phyloP scores from a whole-genome alignment of 2,888 invertebrate species.

The Criorhina ranunculi region DNA sequence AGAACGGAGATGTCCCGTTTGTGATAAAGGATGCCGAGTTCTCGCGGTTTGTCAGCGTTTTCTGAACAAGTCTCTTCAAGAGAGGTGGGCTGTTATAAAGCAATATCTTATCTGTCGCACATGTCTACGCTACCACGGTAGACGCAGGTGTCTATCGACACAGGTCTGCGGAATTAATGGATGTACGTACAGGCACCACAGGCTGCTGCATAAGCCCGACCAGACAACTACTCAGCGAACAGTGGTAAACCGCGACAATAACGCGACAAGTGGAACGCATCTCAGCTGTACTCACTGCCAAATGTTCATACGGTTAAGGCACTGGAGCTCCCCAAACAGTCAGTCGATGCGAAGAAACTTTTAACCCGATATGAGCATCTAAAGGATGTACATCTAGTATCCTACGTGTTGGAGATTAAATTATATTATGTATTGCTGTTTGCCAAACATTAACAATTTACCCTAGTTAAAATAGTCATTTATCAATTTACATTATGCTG shows the following conservation, averaged over 20 bases:
- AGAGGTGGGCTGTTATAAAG: neutral
- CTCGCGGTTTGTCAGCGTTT: neutral
- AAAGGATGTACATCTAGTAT: slow-evolving; percentile 2
- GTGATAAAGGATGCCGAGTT: neutral
- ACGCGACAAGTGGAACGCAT: too few relatives aligned
- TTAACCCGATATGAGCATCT: neutral
- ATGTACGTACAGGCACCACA: neutral
- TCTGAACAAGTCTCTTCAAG: neutral
- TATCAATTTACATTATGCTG: too few relatives aligned
- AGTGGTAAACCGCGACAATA: too few relatives aligned
- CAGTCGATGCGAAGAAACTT: neutral
- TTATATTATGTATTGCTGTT: too few relatives aligned
- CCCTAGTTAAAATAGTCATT: too few relatives aligned
- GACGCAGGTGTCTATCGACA: too few relatives aligned
- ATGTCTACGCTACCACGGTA: neutral
- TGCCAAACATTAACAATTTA: too few relatives aligned
- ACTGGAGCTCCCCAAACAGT: slow-evolving; percentile 26
- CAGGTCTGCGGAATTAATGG: neutral
- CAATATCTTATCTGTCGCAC: neutral
- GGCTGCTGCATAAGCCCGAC: neutral
- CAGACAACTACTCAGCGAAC: neutral
- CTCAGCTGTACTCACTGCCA: neutral
- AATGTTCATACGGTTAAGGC: slow-evolving; percentile 17
- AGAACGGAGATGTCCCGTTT: neutral
- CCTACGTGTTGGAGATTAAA: too few relatives aligned